These are phyloP conservation scores for Trachymyrmex cornetzi DNA, from an alignment of 1,140 invertebrate genomes.

Conservation along the genomic window DNA sequence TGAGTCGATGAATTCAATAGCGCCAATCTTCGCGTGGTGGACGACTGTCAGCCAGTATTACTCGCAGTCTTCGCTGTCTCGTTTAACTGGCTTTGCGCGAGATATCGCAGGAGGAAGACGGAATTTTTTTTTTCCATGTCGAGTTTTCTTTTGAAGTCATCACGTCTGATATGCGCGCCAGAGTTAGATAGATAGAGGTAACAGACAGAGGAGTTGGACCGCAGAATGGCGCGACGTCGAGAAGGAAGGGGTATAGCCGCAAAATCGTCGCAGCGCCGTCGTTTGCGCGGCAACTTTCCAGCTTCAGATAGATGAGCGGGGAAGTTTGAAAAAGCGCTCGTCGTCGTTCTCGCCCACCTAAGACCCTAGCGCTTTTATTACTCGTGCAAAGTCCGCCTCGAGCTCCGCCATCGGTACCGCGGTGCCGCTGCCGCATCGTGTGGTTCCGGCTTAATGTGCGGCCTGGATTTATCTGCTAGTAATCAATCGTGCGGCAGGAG, in stretches of 20 bases:
- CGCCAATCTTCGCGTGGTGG: not conserved
- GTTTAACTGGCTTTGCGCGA: slow-evolving; percentile 43
- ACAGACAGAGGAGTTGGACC: slow-evolving; percentile 26
- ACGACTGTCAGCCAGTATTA: slow-evolving; percentile 43
- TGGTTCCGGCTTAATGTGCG: slow-evolving; percentile 81
- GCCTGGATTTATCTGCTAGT: slow-evolving; percentile 83
- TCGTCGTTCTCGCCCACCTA: slow-evolving; percentile 76
- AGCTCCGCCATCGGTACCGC: slow-evolving; percentile 44
- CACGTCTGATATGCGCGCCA: slow-evolving; percentile 69
- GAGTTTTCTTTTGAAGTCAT: slow-evolving; percentile 69
- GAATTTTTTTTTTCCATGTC: slow-evolving; percentile 56
- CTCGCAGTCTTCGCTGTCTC: slow-evolving; percentile 27
- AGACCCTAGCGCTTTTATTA: slow-evolving; percentile 82
- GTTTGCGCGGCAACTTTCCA: slow-evolving; percentile 75
- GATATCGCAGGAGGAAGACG: slow-evolving; percentile 11
- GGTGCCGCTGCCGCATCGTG: slow-evolving; percentile 54
- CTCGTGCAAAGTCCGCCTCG: slow-evolving; percentile 76
- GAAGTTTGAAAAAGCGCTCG: slow-evolving; percentile 80
- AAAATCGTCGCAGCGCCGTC: slow-evolving; percentile 63
- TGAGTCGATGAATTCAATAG: slow-evolving; percentile 31
- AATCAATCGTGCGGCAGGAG: slow-evolving; percentile 82
- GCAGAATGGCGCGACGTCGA: slow-evolving; percentile 52
- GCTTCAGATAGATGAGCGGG: slow-evolving; percentile 74
- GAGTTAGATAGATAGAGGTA: slow-evolving; percentile 70
- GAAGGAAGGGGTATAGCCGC: slow-evolving; percentile 43